phyloP scores from a whole-genome alignment of 1,140 invertebrate species.

The Oryzaephilus surinamensis region DNA sequence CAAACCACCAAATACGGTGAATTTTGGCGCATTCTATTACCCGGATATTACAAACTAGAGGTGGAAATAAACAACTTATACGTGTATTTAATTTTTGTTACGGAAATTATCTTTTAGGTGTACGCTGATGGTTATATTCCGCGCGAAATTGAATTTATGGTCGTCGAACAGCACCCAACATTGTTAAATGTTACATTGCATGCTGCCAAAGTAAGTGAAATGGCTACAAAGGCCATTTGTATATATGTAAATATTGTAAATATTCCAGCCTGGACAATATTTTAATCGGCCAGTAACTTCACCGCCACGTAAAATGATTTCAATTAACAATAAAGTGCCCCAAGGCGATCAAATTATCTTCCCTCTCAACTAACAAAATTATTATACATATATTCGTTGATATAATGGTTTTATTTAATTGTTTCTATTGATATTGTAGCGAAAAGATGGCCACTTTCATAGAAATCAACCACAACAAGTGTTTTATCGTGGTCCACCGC shows the following conservation, averaged over 20 bases:
- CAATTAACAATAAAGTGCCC: not conserved
- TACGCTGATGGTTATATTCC: constrained; percentile 75
- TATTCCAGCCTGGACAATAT: not conserved
- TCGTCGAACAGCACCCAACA: constrained; percentile 76
- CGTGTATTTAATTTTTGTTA: not conserved
- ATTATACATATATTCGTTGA: not conserved
- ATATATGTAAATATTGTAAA: not conserved
- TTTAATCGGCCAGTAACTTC: not conserved
- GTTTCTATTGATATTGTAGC: constrained; percentile 33
- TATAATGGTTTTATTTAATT: constrained; percentile 4
- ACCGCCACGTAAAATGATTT: not conserved
- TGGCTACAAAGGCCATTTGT: not conserved
- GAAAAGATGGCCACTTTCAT: constrained; percentile 43
- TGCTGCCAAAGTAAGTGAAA: constrained; percentile 59
- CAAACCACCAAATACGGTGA: constrained; percentile 86
- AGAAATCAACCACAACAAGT: not conserved
- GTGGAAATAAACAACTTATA: constrained; percentile 39
- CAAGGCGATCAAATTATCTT: not conserved
- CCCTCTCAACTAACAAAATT: not conserved
- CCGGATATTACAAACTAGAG: constrained; percentile 74
- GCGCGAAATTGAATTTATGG: constrained; percentile 72
- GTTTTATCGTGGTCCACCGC: constrained; percentile 38
- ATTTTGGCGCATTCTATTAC: constrained; percentile 81
- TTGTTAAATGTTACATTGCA: constrained; percentile 72
- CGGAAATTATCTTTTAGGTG: constrained; percentile 18